Conservation (phyloP, 2,797 vertebrate species). For the Salmo trutta region DNA sequence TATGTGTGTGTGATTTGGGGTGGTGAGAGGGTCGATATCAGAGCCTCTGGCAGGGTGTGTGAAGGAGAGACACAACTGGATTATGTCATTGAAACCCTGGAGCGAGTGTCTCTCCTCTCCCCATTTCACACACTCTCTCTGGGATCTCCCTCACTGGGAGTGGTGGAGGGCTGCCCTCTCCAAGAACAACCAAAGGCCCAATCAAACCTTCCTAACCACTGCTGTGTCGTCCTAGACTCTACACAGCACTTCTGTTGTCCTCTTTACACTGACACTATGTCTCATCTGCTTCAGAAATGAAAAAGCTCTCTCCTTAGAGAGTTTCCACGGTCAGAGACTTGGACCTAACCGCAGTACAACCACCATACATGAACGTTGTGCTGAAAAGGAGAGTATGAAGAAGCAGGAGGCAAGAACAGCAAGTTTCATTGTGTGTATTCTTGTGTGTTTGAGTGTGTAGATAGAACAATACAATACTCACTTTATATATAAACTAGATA, state of each 20-base stretch:
- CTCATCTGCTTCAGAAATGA: not conserved
- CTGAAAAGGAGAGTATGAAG: too few relatives aligned
- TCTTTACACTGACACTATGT: not conserved
- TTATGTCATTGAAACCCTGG: conserved; percentile 32
- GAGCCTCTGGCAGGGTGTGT: conserved; percentile 29
- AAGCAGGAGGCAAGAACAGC: not conserved
- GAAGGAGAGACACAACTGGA: conserved; percentile 33
- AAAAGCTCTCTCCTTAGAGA: not conserved
- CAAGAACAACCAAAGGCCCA: not conserved
- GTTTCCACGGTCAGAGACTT: not conserved
- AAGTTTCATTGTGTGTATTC: not conserved
- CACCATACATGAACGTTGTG: not conserved
- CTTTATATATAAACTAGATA: too few relatives aligned
- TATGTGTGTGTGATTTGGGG: conserved; percentile 16
- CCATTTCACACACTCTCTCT: not conserved
- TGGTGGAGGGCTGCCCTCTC: not conserved
- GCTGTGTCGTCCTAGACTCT: not conserved
- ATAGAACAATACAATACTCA: not conserved
- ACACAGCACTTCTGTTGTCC: not conserved
- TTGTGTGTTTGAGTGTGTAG: conserved; percentile 5
- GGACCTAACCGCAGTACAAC: not conserved
- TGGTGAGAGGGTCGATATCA: conserved; percentile 33
- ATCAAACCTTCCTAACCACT: not conserved
- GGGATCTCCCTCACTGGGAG: conserved; percentile 7
- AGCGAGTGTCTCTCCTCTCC: conserved; percentile 8